phyloP scores from a whole-genome alignment of 2,113 vertebrate genomes.

The Peromyscus californicus region DNA sequence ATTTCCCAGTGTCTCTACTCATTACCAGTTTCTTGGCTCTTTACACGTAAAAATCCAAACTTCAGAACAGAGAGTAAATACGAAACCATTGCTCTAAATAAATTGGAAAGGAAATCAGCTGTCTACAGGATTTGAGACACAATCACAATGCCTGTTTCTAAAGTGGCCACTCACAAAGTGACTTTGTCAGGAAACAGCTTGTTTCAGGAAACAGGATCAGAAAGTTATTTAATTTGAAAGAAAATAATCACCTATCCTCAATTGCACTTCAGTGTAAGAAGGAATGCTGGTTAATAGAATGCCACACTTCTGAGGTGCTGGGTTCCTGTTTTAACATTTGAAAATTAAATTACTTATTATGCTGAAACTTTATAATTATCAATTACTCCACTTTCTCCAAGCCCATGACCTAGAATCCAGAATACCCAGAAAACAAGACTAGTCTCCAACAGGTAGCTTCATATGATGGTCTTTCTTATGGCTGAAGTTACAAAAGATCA shows the following conservation, averaged over 20 bases:
- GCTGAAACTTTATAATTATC: slow-evolving; percentile 75
- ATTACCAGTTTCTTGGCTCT: slow-evolving; percentile 46
- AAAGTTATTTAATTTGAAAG: slow-evolving; percentile 78
- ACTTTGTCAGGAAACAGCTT: slow-evolving; percentile 70
- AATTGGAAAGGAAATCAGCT: slow-evolving; percentile 64
- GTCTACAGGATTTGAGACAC: background rate
- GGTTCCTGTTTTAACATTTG: slow-evolving; percentile 73
- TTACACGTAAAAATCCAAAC: background rate
- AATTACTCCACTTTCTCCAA: slow-evolving; percentile 69
- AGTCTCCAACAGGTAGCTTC: slow-evolving; percentile 26
- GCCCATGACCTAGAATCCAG: background rate
- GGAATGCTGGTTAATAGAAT: slow-evolving; percentile 61
- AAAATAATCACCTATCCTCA: slow-evolving; percentile 78
- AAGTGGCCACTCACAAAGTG: slow-evolving; percentile 65
- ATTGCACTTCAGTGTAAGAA: slow-evolving; percentile 56
- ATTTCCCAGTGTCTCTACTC: slow-evolving; percentile 49
- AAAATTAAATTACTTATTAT: slow-evolving; percentile 80
- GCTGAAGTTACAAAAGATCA: slow-evolving; percentile 73
- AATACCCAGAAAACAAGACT: background rate
- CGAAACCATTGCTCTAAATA: slow-evolving; percentile 40
- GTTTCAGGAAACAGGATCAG: slow-evolving; percentile 61
- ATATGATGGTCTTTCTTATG: slow-evolving; percentile 39
- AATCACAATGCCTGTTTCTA: slow-evolving; percentile 46
- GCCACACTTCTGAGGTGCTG: slow-evolving; percentile 52
- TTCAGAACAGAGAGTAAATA: slow-evolving; percentile 7